Evolutionary conservation across 2,113 vertebrate genomes (phyloP), one percentile per base, ranked within the genome.

Genomic region (Ophiodon elongatus): DNA sequence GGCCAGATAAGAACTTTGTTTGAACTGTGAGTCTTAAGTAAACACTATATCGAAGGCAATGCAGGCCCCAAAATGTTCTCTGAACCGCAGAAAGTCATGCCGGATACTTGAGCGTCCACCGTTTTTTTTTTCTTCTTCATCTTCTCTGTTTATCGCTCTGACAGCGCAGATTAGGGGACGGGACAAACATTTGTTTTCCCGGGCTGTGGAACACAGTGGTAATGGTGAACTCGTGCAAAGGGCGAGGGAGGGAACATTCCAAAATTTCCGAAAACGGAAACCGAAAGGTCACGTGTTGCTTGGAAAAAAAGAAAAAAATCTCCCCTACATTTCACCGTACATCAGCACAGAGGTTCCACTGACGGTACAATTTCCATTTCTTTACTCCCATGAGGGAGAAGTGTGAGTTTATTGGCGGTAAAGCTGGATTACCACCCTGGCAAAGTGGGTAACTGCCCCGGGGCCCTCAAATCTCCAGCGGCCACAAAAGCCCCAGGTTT

Each of bases 141-240:
- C 75, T 71, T 60, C 37, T 74, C 8, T 79, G 80, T 88, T 91
- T 90, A 89, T 81, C 73, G 33, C 71, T 67, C 68, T 76, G 84
- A 88, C 86, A 84, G 82, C 45, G 17, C 27, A 85, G 74, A 90
- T 88, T 87, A 84, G 17, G 41, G 59, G 50, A 85, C 17, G 57
- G 73, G 65, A 84, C 82, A 73, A 76, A 72, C 75, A 60, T 88
- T 84, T 78, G 68, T 86, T 74, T 75, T 68, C 63, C 37, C 52
- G 41, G 39, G 45, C 17, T n/a, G 10, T 67, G 68, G 67, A 84
- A 84, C 67, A 64, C 50, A 67, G 80, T 0, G 39, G 77, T 84
- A 80, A 79, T 78, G 69, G 41, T 35, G 71, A 72, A 45, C 74
- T 84, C 79, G 59, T 77, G 86, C 54, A 85, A 85, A 87, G 75